Conservation (phyloP, 2,113 vertebrate genomes). For the Rissa tridactyla region DNA sequence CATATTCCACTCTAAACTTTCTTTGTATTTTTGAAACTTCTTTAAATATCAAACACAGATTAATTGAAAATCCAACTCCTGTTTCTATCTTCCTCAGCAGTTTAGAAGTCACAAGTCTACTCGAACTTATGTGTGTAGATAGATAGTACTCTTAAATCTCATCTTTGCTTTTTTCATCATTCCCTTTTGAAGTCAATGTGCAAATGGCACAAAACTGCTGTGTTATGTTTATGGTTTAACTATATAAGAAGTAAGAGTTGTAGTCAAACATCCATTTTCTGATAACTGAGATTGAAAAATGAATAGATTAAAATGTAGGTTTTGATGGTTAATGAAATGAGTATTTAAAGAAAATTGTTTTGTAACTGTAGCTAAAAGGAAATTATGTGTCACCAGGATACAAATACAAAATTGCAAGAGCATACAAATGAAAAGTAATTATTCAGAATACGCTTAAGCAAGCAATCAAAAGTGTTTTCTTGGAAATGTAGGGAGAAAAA, state of each 20-base stretch:
- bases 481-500: neutral
- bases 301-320: neutral
- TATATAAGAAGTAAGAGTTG: neutral
- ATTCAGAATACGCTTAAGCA: neutral
- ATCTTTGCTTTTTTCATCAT: neutral
- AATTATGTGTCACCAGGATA: neutral
- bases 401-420: neutral
- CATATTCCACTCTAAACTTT: neutral
- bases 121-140: neutral
- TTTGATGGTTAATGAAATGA: neutral
- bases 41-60: neutral
- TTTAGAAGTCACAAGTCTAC: neutral
- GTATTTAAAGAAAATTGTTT: neutral
- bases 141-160: neutral
- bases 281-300: neutral
- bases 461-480: neutral
- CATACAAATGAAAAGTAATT: neutral
- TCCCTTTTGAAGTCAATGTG: neutral
- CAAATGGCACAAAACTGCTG: neutral
- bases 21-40: neutral
- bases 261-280: neutral
- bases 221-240: neutral
- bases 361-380: neutral
- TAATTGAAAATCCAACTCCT: neutral
- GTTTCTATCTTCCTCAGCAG: neutral